These are phyloP conservation scores for Andrena haemorrhoa DNA, from an alignment of 2,888 invertebrate species.

Conservation along the genomic window DNA sequence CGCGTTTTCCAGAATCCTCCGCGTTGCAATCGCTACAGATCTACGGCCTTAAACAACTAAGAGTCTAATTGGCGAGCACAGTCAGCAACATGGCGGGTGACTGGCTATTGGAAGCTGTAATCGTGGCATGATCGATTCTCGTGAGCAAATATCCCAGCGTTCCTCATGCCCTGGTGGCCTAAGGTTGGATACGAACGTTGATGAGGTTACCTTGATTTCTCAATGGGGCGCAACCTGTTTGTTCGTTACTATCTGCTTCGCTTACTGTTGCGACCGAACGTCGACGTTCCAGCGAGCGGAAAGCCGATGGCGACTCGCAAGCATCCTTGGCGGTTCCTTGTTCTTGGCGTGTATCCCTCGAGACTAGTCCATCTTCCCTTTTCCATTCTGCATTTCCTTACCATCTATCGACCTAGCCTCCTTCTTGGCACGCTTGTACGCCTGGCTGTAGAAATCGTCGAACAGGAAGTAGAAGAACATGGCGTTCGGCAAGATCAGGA, in stretches of 20 bases:
- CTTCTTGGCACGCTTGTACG: conserved; percentile 85
- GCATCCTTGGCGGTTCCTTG: background rate
- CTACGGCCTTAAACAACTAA: background rate
- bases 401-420: background rate
- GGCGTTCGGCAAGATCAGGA: conserved; percentile 95
- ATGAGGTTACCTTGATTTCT: background rate
- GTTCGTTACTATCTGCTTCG: background rate
- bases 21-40: background rate
- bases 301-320: background rate
- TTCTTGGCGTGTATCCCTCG: background rate
- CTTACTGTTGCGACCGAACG: background rate
- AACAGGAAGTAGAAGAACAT: conserved; percentile 97
- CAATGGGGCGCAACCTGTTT: background rate
- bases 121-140: background rate
- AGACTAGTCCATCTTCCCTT: conserved; percentile 63
- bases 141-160: background rate
- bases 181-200: background rate
- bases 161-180: background rate
- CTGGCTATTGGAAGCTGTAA: background rate
- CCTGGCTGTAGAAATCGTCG: conserved; percentile 95
- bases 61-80: conserved; percentile 10
- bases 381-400: conserved; percentile 60
- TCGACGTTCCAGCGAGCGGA: background rate
- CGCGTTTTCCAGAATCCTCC: too few relatives aligned
- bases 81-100: background rate